A percentile compares a stretch with the other conserved stretches of the same genome.
Evolutionary conservation across 2,113 vertebrate genomes (phyloP).

Genomic region (Phrynosoma blainvillii): DNA sequence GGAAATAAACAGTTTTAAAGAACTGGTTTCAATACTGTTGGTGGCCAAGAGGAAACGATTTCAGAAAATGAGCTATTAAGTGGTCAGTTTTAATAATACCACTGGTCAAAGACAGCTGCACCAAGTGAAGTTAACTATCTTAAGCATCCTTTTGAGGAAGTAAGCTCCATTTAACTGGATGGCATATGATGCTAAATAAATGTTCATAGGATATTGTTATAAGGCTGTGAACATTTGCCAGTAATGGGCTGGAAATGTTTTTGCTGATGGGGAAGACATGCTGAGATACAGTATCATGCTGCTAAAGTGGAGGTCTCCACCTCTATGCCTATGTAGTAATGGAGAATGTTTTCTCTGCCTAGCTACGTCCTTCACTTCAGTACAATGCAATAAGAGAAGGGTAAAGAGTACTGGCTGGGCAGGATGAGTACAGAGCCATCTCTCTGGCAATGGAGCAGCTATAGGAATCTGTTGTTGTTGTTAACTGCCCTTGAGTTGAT

Average conservation of each 20-base stretch:
- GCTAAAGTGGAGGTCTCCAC: no score
- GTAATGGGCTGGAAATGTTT: not conserved
- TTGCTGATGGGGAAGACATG: not conserved
- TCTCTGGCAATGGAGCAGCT: no score
- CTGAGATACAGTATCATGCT: no score
- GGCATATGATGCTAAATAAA: not conserved
- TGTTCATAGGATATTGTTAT: no score
- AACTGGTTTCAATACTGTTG: not conserved
- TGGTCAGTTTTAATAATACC: not conserved
- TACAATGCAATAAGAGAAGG: no score
- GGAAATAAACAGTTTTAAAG: not conserved
- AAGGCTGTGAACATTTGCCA: not conserved
- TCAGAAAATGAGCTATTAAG: not conserved
- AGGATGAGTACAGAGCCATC: no score
- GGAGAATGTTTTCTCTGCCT: no score
- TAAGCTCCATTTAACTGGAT: not conserved
- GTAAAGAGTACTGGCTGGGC: no score
- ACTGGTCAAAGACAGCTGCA: not conserved
- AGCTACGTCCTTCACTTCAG: no score
- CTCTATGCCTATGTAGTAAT: no score
- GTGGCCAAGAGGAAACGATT: not conserved
- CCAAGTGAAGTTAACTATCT: not conserved
- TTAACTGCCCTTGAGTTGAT: no score
- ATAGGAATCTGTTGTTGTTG: no score
- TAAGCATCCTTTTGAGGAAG: not conserved